Percentiles rank a stretch among this genome's conserved stretches.
Evolutionary conservation across 2,888 invertebrate genomes (phyloP).

Genomic region (Torymus aiolomorphi): DNA sequence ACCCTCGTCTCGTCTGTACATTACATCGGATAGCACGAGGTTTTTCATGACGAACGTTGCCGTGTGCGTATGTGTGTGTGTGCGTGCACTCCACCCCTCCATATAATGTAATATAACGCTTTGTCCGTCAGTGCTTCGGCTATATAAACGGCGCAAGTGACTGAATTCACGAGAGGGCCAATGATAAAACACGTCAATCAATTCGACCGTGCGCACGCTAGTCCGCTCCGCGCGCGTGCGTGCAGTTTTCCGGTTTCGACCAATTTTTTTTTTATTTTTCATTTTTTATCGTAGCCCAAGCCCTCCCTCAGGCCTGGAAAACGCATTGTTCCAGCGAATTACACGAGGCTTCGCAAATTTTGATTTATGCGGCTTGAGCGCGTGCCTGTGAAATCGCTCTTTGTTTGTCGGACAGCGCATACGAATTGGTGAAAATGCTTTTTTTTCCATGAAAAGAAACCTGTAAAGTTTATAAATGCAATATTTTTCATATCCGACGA

Average conservation of each 20-base stretch:
- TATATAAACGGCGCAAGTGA: conserved; percentile 7
- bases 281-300: conserved; percentile 33
- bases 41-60: too few relatives aligned
- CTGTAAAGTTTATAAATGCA: conserved; percentile 25
- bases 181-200: conserved; percentile 49
- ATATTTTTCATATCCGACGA: conserved; percentile 16
- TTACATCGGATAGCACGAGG: too few relatives aligned
- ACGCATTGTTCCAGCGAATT: conserved; percentile 47
- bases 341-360: conserved; percentile 45
- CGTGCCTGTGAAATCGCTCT: conserved; percentile 49
- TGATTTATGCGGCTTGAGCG: conserved; percentile 51
- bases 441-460: conserved; percentile 14
- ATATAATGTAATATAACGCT: conserved; percentile 7
- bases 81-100: neutral
- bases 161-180: conserved; percentile 28
- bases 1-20: too few relatives aligned
- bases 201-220: conserved; percentile 20
- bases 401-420: conserved; percentile 8
- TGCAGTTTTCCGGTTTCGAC: conserved; percentile 38
- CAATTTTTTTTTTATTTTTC: conserved; percentile 24
- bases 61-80: neutral
- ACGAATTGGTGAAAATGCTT: conserved; percentile 22
- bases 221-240: neutral
- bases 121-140: neutral
- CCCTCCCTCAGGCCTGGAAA: conserved; percentile 26